Conservation (phyloP, 2,113 vertebrate species). For the Prolemur simus region DNA sequence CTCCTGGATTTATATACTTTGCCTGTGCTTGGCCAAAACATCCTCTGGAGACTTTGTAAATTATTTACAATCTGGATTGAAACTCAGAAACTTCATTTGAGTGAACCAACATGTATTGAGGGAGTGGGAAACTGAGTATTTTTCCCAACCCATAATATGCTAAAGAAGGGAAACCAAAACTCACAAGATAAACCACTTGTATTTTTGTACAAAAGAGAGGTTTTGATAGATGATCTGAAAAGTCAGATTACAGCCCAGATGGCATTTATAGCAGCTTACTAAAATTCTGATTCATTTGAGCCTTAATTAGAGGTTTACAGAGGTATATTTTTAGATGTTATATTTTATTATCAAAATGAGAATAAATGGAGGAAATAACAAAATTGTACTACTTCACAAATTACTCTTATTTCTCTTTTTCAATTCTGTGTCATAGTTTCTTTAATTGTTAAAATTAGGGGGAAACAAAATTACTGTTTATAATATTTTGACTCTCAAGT, state of each 20-base stretch:
- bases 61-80: not conserved
- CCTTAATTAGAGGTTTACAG: not conserved
- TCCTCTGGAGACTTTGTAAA: not conserved
- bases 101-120: not conserved
- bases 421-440: not conserved
- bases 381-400: not conserved
- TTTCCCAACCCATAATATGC: not conserved
- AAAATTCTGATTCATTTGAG: not conserved
- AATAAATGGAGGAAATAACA: not conserved
- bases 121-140: not conserved
- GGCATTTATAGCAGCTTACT: not conserved
- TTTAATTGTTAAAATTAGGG: conserved; percentile 12
- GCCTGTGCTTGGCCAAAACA: not conserved
- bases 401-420: not conserved
- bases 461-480: not conserved
- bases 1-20: not conserved
- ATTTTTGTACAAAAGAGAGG: not conserved
- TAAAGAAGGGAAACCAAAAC: not conserved
- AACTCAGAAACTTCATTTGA: not conserved
- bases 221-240: not conserved
- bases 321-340: not conserved
- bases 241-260: no score
- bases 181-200: not conserved
- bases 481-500: conserved; percentile 9
- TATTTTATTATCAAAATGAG: not conserved